phyloP scores from a whole-genome alignment of 2,888 invertebrate species.

The Pristionchus arcanus region DNA sequence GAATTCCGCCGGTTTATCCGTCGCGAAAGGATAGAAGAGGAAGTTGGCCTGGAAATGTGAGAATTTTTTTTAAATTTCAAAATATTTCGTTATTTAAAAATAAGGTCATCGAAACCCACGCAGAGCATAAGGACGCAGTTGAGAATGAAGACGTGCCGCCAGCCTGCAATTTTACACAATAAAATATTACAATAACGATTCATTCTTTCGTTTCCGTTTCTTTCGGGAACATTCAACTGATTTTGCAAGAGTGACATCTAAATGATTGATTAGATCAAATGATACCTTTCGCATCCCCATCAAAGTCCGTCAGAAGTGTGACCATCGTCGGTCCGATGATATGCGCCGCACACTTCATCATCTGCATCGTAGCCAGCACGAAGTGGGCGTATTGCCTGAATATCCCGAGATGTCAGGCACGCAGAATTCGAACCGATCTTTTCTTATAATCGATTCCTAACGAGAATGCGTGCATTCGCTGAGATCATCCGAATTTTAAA shows the following conservation, averaged over 20 bases:
- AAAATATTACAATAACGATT: too few relatives aligned
- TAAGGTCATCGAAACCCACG: conserved; percentile 40
- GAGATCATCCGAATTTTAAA: too few relatives aligned
- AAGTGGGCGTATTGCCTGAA: conserved; percentile 53
- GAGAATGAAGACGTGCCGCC: conserved; percentile 16
- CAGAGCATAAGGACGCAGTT: conserved; percentile 40
- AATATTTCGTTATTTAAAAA: too few relatives aligned
- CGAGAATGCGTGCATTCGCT: too few relatives aligned
- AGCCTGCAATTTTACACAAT: background rate
- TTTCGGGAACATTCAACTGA: too few relatives aligned
- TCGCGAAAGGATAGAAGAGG: conserved; percentile 39
- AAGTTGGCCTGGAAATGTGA: conserved; percentile 35
- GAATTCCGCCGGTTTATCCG: conserved; percentile 34
- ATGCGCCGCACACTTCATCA: conserved; percentile 51
- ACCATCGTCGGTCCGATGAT: conserved; percentile 42
- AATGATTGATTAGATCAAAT: too few relatives aligned
- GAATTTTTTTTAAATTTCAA: background rate
- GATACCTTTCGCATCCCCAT: conserved; percentile 8
- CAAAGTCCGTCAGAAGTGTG: background rate
- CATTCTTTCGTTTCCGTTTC: too few relatives aligned
- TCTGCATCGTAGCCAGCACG: conserved; percentile 34
- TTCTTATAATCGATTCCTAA: too few relatives aligned
- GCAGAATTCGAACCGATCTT: too few relatives aligned
- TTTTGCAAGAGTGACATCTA: too few relatives aligned
- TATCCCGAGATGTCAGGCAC: too few relatives aligned